Percentiles rank a stretch among this genome's conserved stretches.
Evolutionary conservation across 2,888 invertebrate species (phyloP).

Genomic region (Lathronympha strigana): DNA sequence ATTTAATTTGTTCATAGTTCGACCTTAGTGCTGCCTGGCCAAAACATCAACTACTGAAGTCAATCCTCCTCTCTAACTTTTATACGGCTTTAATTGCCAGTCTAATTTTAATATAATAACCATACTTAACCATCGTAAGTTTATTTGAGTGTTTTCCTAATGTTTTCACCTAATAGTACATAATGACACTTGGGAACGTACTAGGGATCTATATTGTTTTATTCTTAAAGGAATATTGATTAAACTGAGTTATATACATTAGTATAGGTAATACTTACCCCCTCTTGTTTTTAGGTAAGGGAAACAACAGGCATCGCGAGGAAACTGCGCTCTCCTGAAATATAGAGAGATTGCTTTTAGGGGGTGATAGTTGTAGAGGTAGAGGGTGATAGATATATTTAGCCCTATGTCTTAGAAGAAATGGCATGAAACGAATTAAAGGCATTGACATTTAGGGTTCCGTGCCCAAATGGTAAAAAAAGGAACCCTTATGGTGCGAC

Average conservation of each 20-base stretch:
- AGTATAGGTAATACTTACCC: too few species aligned
- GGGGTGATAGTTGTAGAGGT: too few species aligned
- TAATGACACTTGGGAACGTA: constrained; percentile 15
- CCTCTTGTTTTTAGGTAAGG: too few species aligned
- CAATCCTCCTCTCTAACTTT: constrained; percentile 4
- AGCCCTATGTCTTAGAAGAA: too few species aligned
- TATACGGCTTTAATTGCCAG: constrained; percentile 30
- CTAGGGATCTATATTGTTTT: not conserved
- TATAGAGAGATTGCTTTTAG: too few species aligned
- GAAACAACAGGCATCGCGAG: too few species aligned
- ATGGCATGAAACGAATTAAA: too few species aligned
- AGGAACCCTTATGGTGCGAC: too few species aligned
- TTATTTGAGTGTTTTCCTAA: constrained; percentile 35
- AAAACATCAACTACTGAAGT: constrained; percentile 1
- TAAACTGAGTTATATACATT: not conserved
- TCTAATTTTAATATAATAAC: constrained; percentile 39
- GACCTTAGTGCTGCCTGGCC: constrained; percentile 1
- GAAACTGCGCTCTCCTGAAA: too few species aligned
- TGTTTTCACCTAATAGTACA: constrained; percentile 33
- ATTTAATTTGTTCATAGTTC: not conserved
- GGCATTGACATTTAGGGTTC: too few species aligned
- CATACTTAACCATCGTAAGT: constrained; percentile 33
- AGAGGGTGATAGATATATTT: too few species aligned
- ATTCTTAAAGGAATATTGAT: not conserved
- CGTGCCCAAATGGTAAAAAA: too few species aligned